phyloP scores from a whole-genome alignment of 2,113 vertebrate species.

The Solenodon paradoxus region DNA sequence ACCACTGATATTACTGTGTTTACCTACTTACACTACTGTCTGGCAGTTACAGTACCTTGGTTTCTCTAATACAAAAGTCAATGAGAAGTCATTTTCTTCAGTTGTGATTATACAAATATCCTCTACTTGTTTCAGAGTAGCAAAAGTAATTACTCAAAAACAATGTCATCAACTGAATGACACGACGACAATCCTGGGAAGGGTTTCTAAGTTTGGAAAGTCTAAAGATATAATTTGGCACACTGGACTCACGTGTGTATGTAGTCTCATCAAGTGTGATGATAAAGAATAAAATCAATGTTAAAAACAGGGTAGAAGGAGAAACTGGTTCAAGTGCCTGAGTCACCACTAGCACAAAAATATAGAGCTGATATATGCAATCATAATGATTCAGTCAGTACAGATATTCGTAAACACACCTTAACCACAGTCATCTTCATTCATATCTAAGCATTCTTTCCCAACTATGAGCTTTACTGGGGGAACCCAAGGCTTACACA shows the following conservation, averaged over 20 bases:
- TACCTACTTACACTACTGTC: neutral
- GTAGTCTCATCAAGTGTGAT: neutral
- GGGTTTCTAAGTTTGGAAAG: constrained; percentile 7
- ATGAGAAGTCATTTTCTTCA: neutral
- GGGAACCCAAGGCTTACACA: neutral
- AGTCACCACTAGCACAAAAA: neutral
- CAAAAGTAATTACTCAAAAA: neutral
- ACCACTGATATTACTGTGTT: neutral
- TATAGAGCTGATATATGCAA: fast-evolving
- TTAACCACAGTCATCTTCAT: neutral
- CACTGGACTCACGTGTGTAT: neutral
- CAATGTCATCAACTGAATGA: neutral
- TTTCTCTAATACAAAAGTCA: neutral
- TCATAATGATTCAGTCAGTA: neutral
- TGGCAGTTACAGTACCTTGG: neutral
- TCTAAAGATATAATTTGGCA: neutral
- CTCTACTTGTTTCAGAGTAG: neutral
- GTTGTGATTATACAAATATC: neutral
- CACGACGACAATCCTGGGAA: neutral
- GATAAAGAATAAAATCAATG: neutral
- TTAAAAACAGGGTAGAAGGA: neutral
- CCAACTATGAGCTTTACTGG: neutral
- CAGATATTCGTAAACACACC: neutral
- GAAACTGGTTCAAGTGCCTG: neutral
- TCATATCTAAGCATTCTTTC: neutral